Conservation (phyloP, 2,888 invertebrate species). For the Polietes domitor region DNA sequence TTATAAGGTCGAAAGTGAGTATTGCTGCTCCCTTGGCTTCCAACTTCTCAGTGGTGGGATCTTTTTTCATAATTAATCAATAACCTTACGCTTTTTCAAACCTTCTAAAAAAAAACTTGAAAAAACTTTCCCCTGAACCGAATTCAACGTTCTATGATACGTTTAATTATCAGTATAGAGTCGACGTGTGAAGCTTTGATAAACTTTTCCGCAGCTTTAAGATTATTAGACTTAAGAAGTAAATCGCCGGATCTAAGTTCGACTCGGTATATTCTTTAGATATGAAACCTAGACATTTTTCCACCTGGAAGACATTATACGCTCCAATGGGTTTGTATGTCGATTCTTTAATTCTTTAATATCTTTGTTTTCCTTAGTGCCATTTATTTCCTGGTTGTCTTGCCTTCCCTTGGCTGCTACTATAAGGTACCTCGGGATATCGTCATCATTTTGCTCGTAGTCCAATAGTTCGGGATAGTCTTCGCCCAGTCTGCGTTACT, state of each 20-base stretch:
- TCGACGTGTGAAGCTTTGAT: conserved; percentile 18
- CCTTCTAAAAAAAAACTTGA: neutral
- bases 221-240: conserved; percentile 18
- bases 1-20: too few relatives aligned
- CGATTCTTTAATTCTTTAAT: too few relatives aligned
- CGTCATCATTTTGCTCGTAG: too few relatives aligned
- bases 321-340: conserved; percentile 12
- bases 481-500: too few relatives aligned
- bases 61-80: conserved; percentile 34
- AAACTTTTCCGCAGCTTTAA: conserved; percentile 43
- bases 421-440: too few relatives aligned
- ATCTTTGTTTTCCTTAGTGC: too few relatives aligned
- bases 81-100: conserved; percentile 14
- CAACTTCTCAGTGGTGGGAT: neutral
- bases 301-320: too few relatives aligned
- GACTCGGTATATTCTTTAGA: conserved; percentile 11
- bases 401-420: too few relatives aligned
- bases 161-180: conserved; percentile 20
- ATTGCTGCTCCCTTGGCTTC: conserved; percentile 26
- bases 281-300: conserved; percentile 33
- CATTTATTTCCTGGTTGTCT: too few relatives aligned
- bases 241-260: conserved; percentile 35
- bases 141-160: conserved; percentile 25
- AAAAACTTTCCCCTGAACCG: conserved; percentile 9
- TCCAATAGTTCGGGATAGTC: too few relatives aligned